Percentiles rank a stretch among this genome's conserved stretches.
Conservation (phyloP, 2,888 invertebrate species). For the Thymelicus lineola region DNA sequence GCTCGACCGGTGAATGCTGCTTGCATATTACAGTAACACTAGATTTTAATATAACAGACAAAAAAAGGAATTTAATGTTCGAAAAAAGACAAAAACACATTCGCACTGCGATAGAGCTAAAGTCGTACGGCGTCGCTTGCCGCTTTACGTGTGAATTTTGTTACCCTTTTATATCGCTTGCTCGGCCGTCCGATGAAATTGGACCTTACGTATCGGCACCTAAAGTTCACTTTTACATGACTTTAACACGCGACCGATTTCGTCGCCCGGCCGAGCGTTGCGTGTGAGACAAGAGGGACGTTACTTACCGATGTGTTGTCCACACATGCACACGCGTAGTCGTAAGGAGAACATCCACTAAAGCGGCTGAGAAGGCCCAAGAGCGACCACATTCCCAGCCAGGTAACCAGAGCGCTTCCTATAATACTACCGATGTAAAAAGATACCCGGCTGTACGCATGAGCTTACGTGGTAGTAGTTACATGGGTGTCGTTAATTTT, state of each 20-base stretch:
- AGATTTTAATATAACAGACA: conserved; percentile 40
- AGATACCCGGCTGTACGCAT: conserved; percentile 72
- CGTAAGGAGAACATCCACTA: conserved; percentile 85
- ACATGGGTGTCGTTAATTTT: conserved; percentile 63
- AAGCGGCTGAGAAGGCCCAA: conserved; percentile 85
- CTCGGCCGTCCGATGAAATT: conserved; percentile 65
- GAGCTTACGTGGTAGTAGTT: conserved; percentile 72
- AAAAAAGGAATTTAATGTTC: conserved; percentile 46
- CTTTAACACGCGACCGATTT: conserved; percentile 43
- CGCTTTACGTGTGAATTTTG: conserved; percentile 76
- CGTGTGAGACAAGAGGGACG: conserved; percentile 59
- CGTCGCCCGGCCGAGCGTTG: conserved; percentile 65
- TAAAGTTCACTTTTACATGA: conserved; percentile 27
- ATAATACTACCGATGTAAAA: conserved; percentile 67
- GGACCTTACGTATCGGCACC: neutral
- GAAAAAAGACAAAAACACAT: conserved; percentile 58
- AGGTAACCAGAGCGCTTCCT: conserved; percentile 82
- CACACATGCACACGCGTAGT: conserved; percentile 85
- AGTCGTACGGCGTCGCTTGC: conserved; percentile 78
- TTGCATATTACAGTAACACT: conserved; percentile 70
- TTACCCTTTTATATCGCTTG: conserved; percentile 61
- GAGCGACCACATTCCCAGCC: conserved; percentile 85
- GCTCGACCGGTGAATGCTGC: conserved; percentile 73
- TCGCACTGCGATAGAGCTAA: conserved; percentile 71
- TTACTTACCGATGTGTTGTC: conserved; percentile 83